Conservation (phyloP, 1,140 invertebrate genomes). For the Hyphantria cunea region DNA sequence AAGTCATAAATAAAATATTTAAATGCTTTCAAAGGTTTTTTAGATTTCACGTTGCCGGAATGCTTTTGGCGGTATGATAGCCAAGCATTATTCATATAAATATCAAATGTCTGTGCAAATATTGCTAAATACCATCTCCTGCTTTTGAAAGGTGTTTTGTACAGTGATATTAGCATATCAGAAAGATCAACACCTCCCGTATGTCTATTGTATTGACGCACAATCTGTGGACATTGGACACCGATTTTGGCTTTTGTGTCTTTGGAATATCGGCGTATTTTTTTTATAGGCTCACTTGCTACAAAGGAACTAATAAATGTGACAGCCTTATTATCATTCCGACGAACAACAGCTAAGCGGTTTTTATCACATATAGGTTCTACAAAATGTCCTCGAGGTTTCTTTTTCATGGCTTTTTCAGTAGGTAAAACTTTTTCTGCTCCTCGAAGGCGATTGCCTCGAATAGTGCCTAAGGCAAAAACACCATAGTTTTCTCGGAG, state of each 20-base stretch:
- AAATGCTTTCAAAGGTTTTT: conserved; percentile 29
- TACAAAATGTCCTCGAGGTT: conserved; percentile 28
- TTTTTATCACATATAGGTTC: conserved; percentile 30
- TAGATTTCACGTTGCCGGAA: conserved; percentile 23
- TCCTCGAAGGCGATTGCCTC: conserved; percentile 30
- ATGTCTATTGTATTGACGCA: conserved; percentile 39
- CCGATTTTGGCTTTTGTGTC: conserved; percentile 32
- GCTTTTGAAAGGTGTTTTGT: conserved; percentile 34
- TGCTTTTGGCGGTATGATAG: conserved; percentile 31
- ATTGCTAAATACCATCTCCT: conserved; percentile 38
- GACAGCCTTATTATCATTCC: conserved; percentile 41
- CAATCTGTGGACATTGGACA: conserved; percentile 38
- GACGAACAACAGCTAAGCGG: conserved; percentile 35
- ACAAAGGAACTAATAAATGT: conserved; percentile 38
- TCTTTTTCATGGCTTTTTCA: conserved; percentile 39
- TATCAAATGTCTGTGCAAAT: conserved; percentile 35
- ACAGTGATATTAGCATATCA: conserved; percentile 41
- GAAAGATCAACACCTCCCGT: conserved; percentile 40
- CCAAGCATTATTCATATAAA: conserved; percentile 45
- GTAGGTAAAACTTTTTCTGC: conserved; percentile 22
- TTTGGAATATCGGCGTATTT: conserved; percentile 33
- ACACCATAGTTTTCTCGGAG: conserved; percentile 34
- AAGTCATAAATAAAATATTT: conserved; percentile 27
- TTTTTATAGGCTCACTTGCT: conserved; percentile 24
- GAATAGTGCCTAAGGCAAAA: conserved; percentile 37